These are phyloP conservation scores for Parascotia fuliginaria DNA, from an alignment of 2,888 invertebrate genomes.

Conservation along the genomic window DNA sequence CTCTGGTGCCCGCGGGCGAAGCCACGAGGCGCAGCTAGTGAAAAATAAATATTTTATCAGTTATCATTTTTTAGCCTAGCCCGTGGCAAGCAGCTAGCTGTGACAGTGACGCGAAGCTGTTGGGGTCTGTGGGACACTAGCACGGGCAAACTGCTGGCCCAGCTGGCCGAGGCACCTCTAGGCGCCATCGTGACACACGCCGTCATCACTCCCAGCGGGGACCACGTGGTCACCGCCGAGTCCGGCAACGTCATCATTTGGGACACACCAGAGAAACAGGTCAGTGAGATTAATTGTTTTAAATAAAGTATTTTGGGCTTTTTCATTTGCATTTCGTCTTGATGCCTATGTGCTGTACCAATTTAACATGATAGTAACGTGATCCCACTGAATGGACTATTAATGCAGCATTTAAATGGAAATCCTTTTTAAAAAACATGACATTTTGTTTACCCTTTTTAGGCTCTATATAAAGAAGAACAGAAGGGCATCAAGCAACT, in stretches of 20 bases:
- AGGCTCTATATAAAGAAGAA: constrained; percentile 93
- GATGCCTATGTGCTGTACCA: too few relatives aligned
- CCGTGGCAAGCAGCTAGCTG: constrained; percentile 92
- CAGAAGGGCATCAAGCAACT: constrained; percentile 93
- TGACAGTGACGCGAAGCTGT: constrained; percentile 96
- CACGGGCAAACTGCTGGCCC: constrained; percentile 93
- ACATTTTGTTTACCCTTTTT: constrained; percentile 36
- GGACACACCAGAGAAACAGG: constrained; percentile 86
- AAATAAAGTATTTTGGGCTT: too few relatives aligned
- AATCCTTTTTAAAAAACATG: too few relatives aligned
- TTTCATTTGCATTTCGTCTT: too few relatives aligned
- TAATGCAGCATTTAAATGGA: too few relatives aligned
- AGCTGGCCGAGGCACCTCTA: constrained; percentile 95
- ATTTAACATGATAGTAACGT: too few relatives aligned
- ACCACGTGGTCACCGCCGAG: constrained; percentile 95
- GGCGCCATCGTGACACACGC: constrained; percentile 98
- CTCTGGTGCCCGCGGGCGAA: too few relatives aligned
- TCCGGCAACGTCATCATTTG: constrained; percentile 96
- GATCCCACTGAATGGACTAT: too few relatives aligned
- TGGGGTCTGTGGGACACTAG: constrained; percentile 98
- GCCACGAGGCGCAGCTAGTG: too few relatives aligned
- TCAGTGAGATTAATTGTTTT: constrained; percentile 18
- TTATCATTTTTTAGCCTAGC: constrained; percentile 87
- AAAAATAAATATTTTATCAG: too few relatives aligned
- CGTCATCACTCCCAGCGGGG: constrained; percentile 93